Evolutionary conservation across 1,140 invertebrate species (phyloP).

Genomic region (Drosophila lacteicornis): DNA sequence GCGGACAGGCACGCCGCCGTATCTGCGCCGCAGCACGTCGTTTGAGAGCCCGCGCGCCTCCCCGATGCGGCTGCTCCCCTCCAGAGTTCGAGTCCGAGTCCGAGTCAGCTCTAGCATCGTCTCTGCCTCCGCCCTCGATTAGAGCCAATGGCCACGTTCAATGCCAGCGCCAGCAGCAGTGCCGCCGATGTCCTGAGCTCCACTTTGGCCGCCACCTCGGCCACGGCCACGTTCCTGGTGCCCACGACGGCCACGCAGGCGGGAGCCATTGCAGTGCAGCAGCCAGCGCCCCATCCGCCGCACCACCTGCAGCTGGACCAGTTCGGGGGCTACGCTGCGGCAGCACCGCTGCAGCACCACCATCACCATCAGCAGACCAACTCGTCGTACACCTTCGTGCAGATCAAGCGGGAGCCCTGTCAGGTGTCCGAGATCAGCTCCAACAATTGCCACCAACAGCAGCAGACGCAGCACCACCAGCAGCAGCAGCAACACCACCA

Average conservation of each 20-base stretch:
- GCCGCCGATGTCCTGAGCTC: conserved; percentile 73
- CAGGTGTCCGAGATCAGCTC: conserved; percentile 89
- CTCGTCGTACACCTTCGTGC: conserved; percentile 84
- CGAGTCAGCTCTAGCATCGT: conserved; percentile 11
- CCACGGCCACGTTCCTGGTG: conserved; percentile 68
- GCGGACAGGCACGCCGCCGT: conserved; percentile 37
- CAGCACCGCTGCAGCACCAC: conserved; percentile 54
- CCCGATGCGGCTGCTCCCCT: conserved; percentile 29
- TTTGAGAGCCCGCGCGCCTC: conserved; percentile 16
- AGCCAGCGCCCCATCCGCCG: conserved; percentile 32
- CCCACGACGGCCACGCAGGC: conserved; percentile 59
- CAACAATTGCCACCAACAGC: conserved; percentile 85
- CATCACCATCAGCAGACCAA: conserved; percentile 76
- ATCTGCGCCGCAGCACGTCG: conserved; percentile 57
- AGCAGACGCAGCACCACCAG: conserved; percentile 67
- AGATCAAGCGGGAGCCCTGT: conserved; percentile 88
- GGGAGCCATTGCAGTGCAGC: conserved; percentile 23
- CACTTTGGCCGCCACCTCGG: conserved; percentile 57
- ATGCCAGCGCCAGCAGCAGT: conserved; percentile 61
- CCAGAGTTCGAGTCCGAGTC: conserved; percentile 2
- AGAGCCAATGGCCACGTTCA: conserved; percentile 71
- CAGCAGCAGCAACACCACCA: conserved; percentile 51
- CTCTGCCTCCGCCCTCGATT: conserved; percentile 8
- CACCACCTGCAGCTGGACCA: conserved; percentile 44
- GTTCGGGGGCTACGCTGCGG: conserved; percentile 51